Evolutionary conservation across 1,140 invertebrate species (phyloP), one percentile per base, ranked within the genome.

Genomic region (Lasioglossum albipes): DNA sequence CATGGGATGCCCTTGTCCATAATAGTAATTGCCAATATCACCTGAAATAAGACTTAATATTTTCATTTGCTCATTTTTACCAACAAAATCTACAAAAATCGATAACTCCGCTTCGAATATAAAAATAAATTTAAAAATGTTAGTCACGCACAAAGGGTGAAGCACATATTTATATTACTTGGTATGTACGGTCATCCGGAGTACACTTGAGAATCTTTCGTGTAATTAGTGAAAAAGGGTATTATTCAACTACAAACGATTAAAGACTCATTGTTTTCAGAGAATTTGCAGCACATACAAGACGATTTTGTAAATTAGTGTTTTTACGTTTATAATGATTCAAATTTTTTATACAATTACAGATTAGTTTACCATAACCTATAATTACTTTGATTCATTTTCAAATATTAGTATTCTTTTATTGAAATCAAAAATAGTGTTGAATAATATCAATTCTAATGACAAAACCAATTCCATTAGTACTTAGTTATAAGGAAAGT

Each of bases 1-100:
- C 99, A 99, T 99, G 10, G 99, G 99, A 95, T 99, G 99, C n/a
- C 99, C 99, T 94, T 99, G 99, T 2, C 99, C 99, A 97, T 99
- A 99, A 91, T 99, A 99, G 93, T 99, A 99, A 93, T 99, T 99
- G 49, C 99, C 99, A 92, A 99, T 99, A 93, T 99, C 99, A 94
- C 97, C 97, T 98, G 86, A 65, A 76, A 16, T 18, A 73, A 5
- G 31, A 45, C 27, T 16, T 31, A 3, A 68, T 81, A 59, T 80
- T 72, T 78, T 31, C 20, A 61, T 61, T 27, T 45, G 7, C 13
- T 22, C 13, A 36, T 18, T 27, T 36, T 0, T 6, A 31, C n/a
- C 1, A 49, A 7, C 9, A 36, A 49, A 49, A 16, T 45, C 3
- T 59, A 7, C 13, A 0, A 1, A 49, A 42, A 49, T n/a, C 4